These are phyloP conservation scores for Smittia aterrima DNA, from an alignment of 2,888 invertebrate species.

Conservation along the genomic window DNA sequence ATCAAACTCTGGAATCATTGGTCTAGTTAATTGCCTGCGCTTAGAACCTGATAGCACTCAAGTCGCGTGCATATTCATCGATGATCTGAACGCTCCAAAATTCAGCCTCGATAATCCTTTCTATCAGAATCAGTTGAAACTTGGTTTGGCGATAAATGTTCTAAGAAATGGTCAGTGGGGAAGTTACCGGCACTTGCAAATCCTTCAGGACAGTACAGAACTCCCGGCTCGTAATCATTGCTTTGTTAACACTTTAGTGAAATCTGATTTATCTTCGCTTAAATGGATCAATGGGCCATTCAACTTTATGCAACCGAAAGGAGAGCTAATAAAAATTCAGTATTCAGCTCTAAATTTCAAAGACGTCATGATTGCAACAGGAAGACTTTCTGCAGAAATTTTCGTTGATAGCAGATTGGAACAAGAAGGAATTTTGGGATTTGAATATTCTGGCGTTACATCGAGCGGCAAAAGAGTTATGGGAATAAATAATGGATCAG, in stretches of 20 bases:
- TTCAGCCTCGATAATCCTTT: conserved; percentile 62
- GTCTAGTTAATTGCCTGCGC: conserved; percentile 75
- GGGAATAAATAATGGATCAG: conserved; percentile 81
- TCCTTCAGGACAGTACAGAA: conserved; percentile 54
- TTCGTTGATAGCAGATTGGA: conserved; percentile 65
- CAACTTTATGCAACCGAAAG: conserved; percentile 43
- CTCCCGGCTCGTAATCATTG: conserved; percentile 61
- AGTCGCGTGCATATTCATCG: conserved; percentile 59
- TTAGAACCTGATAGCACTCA: conserved; percentile 66
- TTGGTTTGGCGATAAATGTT: conserved; percentile 74
- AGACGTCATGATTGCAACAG: conserved; percentile 92
- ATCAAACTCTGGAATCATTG: conserved; percentile 70
- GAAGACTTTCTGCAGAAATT: conserved; percentile 80
- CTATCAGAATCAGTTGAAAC: conserved; percentile 62
- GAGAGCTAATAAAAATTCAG: conserved; percentile 57
- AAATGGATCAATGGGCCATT: conserved; percentile 76
- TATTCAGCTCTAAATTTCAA: conserved; percentile 88
- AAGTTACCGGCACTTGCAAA: conserved; percentile 70
- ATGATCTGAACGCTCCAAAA: conserved; percentile 59
- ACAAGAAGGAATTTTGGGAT: conserved; percentile 67
- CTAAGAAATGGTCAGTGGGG: conserved; percentile 65
- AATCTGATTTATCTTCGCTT: conserved; percentile 84
- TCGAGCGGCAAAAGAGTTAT: conserved; percentile 71
- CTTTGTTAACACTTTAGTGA: conserved; percentile 72
- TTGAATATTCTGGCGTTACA: conserved; percentile 62